Percentiles rank a stretch among this genome's conserved stretches.
Conservation (phyloP, 2,888 invertebrate genomes). For the Gastracanthus pulcherrimus region DNA sequence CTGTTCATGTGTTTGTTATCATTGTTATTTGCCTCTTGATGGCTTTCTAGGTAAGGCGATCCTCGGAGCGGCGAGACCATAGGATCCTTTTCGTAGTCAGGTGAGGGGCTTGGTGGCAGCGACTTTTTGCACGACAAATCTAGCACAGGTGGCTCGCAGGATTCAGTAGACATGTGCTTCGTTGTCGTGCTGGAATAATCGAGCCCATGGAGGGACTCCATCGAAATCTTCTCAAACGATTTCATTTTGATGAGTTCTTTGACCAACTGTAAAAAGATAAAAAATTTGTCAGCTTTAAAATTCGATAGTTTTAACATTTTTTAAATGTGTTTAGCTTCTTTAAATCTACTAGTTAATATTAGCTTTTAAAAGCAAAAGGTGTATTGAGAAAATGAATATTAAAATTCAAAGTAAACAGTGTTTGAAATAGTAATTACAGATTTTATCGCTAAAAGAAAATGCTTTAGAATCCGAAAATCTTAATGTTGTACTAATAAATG, state of each 20-base stretch:
- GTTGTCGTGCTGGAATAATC: background rate
- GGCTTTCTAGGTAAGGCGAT: conserved; percentile 7
- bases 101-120: background rate
- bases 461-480: too few species aligned
- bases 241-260: conserved; percentile 24
- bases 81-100: conserved; percentile 1
- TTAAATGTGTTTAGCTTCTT: background rate
- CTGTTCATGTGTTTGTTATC: conserved; percentile 35
- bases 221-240: conserved; percentile 37
- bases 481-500: too few species aligned
- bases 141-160: conserved; percentile 62
- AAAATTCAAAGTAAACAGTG: background rate
- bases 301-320: background rate
- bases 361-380: background rate
- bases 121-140: conserved; percentile 70
- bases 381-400: background rate
- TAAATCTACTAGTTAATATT: too few species aligned
- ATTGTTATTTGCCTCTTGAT: conserved; percentile 50
- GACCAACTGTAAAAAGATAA: conserved; percentile 36
- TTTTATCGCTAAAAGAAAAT: too few species aligned
- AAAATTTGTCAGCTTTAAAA: background rate
- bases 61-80: conserved; percentile 15
- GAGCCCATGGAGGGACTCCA: conserved; percentile 13
- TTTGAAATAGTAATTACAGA: too few species aligned
- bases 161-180: background rate